Evolutionary conservation across 2,888 invertebrate genomes (phyloP).

Genomic region (Ochlodes sylvanus): DNA sequence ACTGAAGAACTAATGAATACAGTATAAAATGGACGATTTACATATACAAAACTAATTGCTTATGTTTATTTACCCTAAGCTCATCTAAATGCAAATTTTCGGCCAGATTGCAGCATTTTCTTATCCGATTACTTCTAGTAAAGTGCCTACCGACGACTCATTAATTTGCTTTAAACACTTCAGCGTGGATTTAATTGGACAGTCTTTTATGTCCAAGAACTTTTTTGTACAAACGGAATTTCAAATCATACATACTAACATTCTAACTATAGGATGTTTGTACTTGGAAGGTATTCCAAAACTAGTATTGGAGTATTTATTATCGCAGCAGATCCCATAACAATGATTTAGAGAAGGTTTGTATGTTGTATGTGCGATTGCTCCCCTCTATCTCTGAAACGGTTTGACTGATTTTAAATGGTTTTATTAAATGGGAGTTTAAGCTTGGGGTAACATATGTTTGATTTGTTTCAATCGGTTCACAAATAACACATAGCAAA

Average conservation of each 20-base stretch:
- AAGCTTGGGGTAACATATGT: too few relatives aligned
- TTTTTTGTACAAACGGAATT: neutral
- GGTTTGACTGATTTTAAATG: too few relatives aligned
- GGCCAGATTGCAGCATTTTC: slow-evolving; percentile 22
- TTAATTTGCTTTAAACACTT: slow-evolving; percentile 5
- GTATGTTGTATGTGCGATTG: too few relatives aligned
- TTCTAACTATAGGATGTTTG: too few relatives aligned
- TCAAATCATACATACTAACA: neutral
- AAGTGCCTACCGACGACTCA: slow-evolving; percentile 16
- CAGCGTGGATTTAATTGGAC: neutral
- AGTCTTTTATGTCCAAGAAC: neutral
- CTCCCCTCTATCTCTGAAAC: too few relatives aligned
- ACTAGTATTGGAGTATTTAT: too few relatives aligned
- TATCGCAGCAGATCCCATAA: too few relatives aligned
- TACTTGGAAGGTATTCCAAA: too few relatives aligned
- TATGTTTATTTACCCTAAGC: slow-evolving; percentile 17
- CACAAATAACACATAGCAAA: too few relatives aligned
- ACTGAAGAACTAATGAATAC: neutral
- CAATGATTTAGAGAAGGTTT: too few relatives aligned
- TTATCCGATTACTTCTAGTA: slow-evolving; percentile 18
- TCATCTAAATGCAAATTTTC: slow-evolving; percentile 24
- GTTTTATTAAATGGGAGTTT: too few relatives aligned
- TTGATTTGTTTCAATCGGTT: too few relatives aligned
- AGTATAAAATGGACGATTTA: neutral
- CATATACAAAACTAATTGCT: slow-evolving; percentile 1